A percentile compares a stretch with the other conserved stretches of the same genome.
phyloP scores from a whole-genome alignment of 2,797 vertebrate species.

The Paguma larvata region DNA sequence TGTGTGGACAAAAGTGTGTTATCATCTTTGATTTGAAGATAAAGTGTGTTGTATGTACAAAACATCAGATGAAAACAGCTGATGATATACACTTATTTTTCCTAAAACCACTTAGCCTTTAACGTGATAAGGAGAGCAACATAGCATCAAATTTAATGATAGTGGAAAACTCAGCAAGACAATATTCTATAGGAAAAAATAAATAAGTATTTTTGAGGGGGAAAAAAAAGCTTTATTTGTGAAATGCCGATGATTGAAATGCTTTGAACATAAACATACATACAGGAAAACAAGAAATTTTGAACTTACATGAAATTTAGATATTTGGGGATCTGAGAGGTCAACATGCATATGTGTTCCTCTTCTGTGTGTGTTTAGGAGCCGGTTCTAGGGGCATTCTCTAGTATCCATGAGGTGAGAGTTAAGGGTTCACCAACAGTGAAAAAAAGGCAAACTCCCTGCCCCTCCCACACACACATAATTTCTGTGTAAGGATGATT shows the following conservation, averaged over 20 bases:
- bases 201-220: not conserved
- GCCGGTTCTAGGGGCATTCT: not conserved
- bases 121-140: conserved; percentile 42
- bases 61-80: conserved; percentile 30
- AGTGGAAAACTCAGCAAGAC: not conserved
- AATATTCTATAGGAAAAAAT: not conserved
- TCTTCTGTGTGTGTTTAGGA: not conserved
- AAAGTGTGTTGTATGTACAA: conserved; percentile 16
- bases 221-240: not conserved
- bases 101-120: conserved; percentile 4
- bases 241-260: not conserved
- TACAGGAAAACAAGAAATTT: not conserved
- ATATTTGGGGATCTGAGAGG: not conserved
- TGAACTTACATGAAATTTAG: not conserved
- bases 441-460: no score
- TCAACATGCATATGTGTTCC: not conserved
- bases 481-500: not conserved
- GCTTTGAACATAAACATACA: not conserved
- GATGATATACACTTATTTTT: not conserved
- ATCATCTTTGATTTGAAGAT: conserved; percentile 38
- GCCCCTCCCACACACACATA: not conserved
- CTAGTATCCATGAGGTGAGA: not conserved
- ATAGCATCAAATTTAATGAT: not conserved
- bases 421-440: not conserved
- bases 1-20: not conserved